These are phyloP conservation scores for Argynnis bischoffii DNA, from an alignment of 2,888 invertebrate species.

Conservation along the genomic window DNA sequence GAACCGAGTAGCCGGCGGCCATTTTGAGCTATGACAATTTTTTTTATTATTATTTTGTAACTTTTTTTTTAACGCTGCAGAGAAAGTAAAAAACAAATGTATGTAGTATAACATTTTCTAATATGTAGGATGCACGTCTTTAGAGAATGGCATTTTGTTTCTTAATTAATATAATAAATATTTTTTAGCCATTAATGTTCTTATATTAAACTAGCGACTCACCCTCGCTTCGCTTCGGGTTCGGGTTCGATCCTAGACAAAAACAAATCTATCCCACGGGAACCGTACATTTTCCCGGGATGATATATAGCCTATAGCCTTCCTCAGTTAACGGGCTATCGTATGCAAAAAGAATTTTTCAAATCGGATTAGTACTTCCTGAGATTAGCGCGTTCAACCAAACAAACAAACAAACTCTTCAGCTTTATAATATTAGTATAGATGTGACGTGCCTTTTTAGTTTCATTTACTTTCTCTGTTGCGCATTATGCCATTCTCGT, in stretches of 20 bases:
- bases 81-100: slow-evolving; percentile 79
- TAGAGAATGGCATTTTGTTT: slow-evolving; percentile 62
- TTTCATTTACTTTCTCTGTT: slow-evolving; percentile 71
- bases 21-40: slow-evolving; percentile 41
- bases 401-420: no score
- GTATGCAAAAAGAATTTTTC: no score
- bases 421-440: no score
- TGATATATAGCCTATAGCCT: no score
- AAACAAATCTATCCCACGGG: no score
- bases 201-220: no score
- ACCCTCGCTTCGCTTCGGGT: no score
- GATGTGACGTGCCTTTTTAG: slow-evolving; percentile 39
- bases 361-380: no score
- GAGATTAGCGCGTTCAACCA: no score
- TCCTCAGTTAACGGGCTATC: no score
- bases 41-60: slow-evolving; percentile 40
- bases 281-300: no score
- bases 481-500: slow-evolving; percentile 59
- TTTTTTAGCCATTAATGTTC: slow-evolving; percentile 22
- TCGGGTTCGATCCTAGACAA: no score
- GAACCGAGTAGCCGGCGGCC: slow-evolving; percentile 48
- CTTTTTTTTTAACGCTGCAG: slow-evolving; percentile 66
- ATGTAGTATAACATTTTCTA: slow-evolving; percentile 51
- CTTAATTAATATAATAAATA: slow-evolving; percentile 4
- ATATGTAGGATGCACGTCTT: slow-evolving; percentile 43